phyloP scores from a whole-genome alignment of 2,888 invertebrate species.

The Prosapia bicincta region DNA sequence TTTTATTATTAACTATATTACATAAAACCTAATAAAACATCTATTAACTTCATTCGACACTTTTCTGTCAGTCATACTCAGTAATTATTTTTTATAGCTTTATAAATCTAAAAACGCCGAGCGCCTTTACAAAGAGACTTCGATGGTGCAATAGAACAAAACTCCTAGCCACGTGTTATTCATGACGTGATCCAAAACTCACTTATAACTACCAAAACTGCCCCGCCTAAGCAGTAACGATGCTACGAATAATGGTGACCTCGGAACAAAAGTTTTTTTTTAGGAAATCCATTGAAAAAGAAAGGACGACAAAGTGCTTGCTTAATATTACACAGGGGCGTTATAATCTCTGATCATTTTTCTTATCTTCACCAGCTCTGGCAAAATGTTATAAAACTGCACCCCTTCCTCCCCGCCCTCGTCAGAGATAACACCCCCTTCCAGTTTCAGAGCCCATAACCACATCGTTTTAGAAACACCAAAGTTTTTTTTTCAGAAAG shows the following conservation, averaged over 20 bases:
- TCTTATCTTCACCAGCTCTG: constrained; percentile 14
- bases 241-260: neutral
- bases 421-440: constrained; percentile 12
- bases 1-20: too few species aligned
- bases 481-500: constrained; percentile 11
- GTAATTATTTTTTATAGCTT: too few species aligned
- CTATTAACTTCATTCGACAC: too few species aligned
- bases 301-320: neutral
- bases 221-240: too few species aligned
- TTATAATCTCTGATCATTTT: constrained; percentile 26
- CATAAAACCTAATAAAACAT: too few species aligned
- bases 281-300: neutral
- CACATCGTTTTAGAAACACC: constrained; percentile 24
- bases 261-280: neutral
- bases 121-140: too few species aligned
- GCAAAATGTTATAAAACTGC: constrained; percentile 19
- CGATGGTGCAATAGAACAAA: too few species aligned
- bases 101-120: too few species aligned
- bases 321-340: constrained; percentile 11
- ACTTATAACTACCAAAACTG: too few species aligned
- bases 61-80: too few species aligned
- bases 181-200: too few species aligned
- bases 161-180: too few species aligned
- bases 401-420: constrained; percentile 8
- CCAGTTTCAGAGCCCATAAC: constrained; percentile 25